Base-by-base conservation (phyloP, 2,113 vertebrate species). In the Odocoileus hemionus region DNA sequence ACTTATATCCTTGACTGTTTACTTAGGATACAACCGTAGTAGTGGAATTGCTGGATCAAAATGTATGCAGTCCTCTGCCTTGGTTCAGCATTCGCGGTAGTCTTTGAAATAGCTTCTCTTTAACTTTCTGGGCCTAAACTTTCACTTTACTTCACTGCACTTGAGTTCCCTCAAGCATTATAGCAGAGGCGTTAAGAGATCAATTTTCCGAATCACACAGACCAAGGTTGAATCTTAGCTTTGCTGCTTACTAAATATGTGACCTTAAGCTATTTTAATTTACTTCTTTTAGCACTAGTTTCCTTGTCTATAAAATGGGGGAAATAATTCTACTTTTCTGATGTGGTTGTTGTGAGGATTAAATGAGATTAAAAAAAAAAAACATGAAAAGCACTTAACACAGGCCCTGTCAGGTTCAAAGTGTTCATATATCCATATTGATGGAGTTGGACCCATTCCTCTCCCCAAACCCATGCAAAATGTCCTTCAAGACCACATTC, bases 271-370 rank as follows among this genome's bases (percentile, higher is more conserved):
- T 70, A n/a, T 67, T 96, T 93, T 58, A 55, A 82, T 86, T 43
- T 86, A 61, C 45, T 52, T 70, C 39, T 80, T 55, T 76, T 83
- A 95, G 33, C 36, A 78, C 58, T 33, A n/a, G 94, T 93, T 93
- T 86, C 91, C 45, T 95, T 90, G 96, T 78, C 74, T 33, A 55
- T 84, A 80, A 95, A 90, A 80, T 12, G 19, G 57, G 36, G 13
- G 58, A 88, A 90, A 57, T 96, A 60, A 87, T 96, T 95, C 78
- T 58, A 14, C 45, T 50, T 82, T 91, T 95, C 30, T 58, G 89
- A 33, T 82, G 39, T 89, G 89, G 43, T 61, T 10, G 82, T 92
- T 47, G n/a, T 89, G 39, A 92, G 52, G 45, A 39, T 93, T 78
- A 70, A 92, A 79, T 45, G 52, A 84, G 58, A 76, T 88, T 74